Percentiles rank a stretch among this genome's conserved stretches.
Conservation (phyloP, 92 coral and sea anemone genomes). For the Pocillopora meandrina region DNA sequence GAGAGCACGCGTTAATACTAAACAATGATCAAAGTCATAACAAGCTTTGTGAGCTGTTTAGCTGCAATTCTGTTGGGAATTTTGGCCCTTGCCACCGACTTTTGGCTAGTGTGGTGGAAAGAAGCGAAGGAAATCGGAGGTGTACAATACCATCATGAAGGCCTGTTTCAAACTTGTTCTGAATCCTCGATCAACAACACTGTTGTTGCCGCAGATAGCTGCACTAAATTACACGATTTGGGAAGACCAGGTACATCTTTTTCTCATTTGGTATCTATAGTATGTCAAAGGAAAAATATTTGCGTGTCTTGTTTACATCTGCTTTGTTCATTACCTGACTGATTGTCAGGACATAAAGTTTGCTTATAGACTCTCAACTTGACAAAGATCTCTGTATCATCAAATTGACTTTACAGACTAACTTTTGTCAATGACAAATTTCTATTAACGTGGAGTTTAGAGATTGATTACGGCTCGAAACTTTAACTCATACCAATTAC, state of each 20-base stretch:
- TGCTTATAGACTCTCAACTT: background rate
- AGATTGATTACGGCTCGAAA: no score
- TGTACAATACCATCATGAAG: conserved; percentile 70
- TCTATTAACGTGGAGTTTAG: background rate
- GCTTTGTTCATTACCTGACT: background rate
- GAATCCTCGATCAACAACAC: conserved; percentile 55
- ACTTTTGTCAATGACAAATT: background rate
- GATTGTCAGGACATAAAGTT: background rate
- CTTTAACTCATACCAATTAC: no score
- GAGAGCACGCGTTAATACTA: background rate
- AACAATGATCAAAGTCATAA: conserved; percentile 83
- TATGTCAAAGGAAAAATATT: background rate
- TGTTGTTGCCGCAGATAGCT: conserved; percentile 51
- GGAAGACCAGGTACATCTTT: conserved; percentile 43
- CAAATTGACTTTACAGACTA: no score
- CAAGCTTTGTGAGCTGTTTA: conserved; percentile 76
- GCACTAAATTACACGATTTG: conserved; percentile 42
- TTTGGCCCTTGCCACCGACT: conserved; percentile 87
- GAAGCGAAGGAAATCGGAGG: conserved; percentile 61
- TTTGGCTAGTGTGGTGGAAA: conserved; percentile 84
- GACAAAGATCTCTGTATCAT: background rate
- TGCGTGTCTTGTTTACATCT: background rate
- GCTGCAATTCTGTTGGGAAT: conserved; percentile 82
- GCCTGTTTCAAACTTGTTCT: conserved; percentile 78
- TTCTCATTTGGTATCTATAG: background rate